A percentile compares a stretch with the other conserved stretches of the same genome.
phyloP scores from a whole-genome alignment of 2,888 invertebrate species.

The Maniola hyperantus region DNA sequence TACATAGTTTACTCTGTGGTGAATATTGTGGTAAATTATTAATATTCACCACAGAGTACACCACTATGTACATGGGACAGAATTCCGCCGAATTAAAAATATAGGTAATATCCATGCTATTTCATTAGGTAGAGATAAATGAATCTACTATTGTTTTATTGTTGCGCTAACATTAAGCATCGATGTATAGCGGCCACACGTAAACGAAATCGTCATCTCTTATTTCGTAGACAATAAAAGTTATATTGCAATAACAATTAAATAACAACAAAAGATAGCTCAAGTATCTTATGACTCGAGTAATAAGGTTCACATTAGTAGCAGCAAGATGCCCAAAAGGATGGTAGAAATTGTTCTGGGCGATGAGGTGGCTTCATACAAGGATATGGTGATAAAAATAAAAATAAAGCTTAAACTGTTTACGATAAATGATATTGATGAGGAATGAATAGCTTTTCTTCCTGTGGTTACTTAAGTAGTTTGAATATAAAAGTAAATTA shows the following conservation, averaged over 20 bases:
- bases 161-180: slow-evolving; percentile 55
- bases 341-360: slow-evolving; percentile 29
- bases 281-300: background rate
- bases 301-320: slow-evolving; percentile 25
- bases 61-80: too few relatives aligned
- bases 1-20: too few relatives aligned
- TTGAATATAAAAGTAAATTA: background rate
- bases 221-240: slow-evolving; percentile 13
- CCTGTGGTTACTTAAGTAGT: background rate
- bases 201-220: slow-evolving; percentile 28
- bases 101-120: slow-evolving; percentile 47
- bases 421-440: slow-evolving; percentile 27
- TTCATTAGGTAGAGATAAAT: slow-evolving; percentile 37
- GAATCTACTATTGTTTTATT: slow-evolving; percentile 61
- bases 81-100: too few relatives aligned
- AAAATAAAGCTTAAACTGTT: slow-evolving; percentile 23
- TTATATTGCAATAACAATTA: slow-evolving; percentile 15
- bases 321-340: slow-evolving; percentile 2
- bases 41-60: too few relatives aligned
- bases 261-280: slow-evolving; percentile 10
- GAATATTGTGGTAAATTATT: too few relatives aligned
- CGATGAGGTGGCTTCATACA: slow-evolving; percentile 39
- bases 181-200: slow-evolving; percentile 44
- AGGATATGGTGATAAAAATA: slow-evolving; percentile 34
- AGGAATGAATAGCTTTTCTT: slow-evolving; percentile 16